These are phyloP conservation scores for Fulica atra DNA, from an alignment of 2,113 vertebrate species.

Conservation along the genomic window DNA sequence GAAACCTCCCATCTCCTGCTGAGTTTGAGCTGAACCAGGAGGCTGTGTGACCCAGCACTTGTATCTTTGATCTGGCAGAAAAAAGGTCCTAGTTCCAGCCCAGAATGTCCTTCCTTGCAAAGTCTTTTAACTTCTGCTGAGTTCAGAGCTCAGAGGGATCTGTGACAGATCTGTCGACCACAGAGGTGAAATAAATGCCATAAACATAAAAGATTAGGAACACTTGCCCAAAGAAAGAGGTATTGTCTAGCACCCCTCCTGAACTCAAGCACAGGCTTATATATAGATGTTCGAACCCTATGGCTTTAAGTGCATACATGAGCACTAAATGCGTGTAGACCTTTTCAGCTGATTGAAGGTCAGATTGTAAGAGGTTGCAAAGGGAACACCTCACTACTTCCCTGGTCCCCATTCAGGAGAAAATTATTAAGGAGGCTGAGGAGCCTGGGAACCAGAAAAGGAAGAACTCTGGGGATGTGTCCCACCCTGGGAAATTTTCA, in stretches of 20 bases:
- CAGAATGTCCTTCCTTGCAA: not conserved
- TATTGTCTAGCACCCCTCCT: not conserved
- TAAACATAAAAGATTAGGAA: not conserved
- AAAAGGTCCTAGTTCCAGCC: not conserved
- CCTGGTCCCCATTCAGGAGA: not conserved
- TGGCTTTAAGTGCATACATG: not conserved
- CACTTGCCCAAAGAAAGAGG: not conserved
- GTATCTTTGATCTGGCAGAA: not conserved
- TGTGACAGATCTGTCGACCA: not conserved
- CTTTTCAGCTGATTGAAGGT: not conserved
- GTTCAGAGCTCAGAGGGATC: not conserved
- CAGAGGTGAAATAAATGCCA: not conserved
- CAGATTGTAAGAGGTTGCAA: not conserved
- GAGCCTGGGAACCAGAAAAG: not conserved
- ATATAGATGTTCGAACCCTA: not conserved
- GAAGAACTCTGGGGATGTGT: not conserved
- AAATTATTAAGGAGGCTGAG: not conserved
- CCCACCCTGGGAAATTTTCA: not conserved
- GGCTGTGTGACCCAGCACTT: not conserved
- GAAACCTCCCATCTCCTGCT: not conserved
- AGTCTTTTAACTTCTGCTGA: not conserved
- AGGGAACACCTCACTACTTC: not conserved
- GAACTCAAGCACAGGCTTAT: not conserved
- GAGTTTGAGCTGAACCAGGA: not conserved
- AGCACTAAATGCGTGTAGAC: not conserved